Conservation (phyloP, 2,113 vertebrate species). For the Sinocyclocheilus anshuiensis region DNA sequence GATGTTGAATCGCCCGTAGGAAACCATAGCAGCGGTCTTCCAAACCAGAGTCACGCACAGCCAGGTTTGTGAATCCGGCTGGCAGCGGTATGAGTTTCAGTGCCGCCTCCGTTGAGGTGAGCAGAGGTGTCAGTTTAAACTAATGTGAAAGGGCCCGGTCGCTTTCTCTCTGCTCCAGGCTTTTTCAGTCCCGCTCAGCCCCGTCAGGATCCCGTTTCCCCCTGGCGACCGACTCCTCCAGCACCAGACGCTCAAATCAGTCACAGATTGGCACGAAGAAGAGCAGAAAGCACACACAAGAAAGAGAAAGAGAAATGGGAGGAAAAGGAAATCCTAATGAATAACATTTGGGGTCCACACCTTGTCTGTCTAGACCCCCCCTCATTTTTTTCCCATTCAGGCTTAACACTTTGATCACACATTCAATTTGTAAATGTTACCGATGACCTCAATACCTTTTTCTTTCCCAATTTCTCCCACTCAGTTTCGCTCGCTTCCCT, state of each 20-base stretch:
- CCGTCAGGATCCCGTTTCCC: slow-evolving; percentile 80
- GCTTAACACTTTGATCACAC: slow-evolving; percentile 80
- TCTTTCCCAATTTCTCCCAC: slow-evolving; percentile 40
- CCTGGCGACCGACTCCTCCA: slow-evolving; percentile 80
- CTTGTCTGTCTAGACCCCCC: slow-evolving; percentile 78
- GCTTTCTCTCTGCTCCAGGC: slow-evolving; percentile 49
- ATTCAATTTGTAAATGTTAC: slow-evolving; percentile 80
- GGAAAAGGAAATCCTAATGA: slow-evolving; percentile 78
- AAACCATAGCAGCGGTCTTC: slow-evolving; percentile 13
- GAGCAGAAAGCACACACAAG: slow-evolving; percentile 70
- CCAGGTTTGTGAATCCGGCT: slow-evolving; percentile 62
- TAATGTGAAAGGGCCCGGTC: slow-evolving; percentile 79
- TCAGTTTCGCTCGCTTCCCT: slow-evolving; percentile 64
- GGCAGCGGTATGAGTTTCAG: slow-evolving; percentile 73
- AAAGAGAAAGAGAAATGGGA: slow-evolving; percentile 37
- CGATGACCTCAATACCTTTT: slow-evolving; percentile 74
- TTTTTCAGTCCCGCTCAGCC: slow-evolving; percentile 46
- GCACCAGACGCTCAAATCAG: slow-evolving; percentile 90
- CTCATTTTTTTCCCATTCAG: slow-evolving; percentile 47
- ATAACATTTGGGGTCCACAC: slow-evolving; percentile 86
- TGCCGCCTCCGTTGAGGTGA: slow-evolving; percentile 70
- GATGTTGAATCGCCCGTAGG: not conserved
- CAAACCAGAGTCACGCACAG: slow-evolving; percentile 62
- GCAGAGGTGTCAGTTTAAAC: slow-evolving; percentile 84
- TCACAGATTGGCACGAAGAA: slow-evolving; percentile 85